Conservation (phyloP, 1,140 invertebrate species). For the Babylonia areolata region DNA sequence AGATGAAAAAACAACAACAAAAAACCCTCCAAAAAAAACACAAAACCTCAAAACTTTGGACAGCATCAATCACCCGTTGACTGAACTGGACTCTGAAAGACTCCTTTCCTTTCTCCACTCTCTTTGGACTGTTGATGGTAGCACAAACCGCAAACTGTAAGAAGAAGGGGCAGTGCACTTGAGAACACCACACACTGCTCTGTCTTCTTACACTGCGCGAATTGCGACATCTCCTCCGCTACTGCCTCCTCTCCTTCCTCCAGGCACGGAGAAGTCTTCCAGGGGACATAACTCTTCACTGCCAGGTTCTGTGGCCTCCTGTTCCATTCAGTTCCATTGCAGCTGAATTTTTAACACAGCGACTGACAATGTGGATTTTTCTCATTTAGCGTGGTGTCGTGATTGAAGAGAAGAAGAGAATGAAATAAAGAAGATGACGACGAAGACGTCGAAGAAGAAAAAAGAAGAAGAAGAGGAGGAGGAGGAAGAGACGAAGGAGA, state of each 20-base stretch:
- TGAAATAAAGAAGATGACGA: too few relatives aligned
- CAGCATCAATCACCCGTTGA: background rate
- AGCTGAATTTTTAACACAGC: too few relatives aligned
- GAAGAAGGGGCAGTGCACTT: conserved; percentile 39
- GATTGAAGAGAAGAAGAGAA: too few relatives aligned
- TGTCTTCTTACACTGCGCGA: conserved; percentile 39
- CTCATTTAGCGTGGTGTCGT: background rate
- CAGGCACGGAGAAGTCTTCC: too few relatives aligned
- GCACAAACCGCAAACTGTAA: conserved; percentile 40
- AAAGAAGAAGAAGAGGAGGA: too few relatives aligned
- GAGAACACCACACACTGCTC: conserved; percentile 28
- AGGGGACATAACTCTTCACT: too few relatives aligned
- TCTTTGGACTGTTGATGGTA: conserved; percentile 13
- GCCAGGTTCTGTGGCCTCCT: too few relatives aligned
- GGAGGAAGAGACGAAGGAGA: too few relatives aligned
- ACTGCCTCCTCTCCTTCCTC: background rate
- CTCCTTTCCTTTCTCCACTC: too few relatives aligned
- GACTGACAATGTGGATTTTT: background rate
- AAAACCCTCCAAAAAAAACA: background rate
- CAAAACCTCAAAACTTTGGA: background rate
- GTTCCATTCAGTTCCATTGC: too few relatives aligned
- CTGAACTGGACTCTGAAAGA: too few relatives aligned
- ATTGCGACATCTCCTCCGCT: background rate
- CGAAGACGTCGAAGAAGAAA: too few relatives aligned
- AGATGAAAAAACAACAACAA: background rate